Conservation (phyloP, 1,140 invertebrate genomes). For the Vanessa atalanta region DNA sequence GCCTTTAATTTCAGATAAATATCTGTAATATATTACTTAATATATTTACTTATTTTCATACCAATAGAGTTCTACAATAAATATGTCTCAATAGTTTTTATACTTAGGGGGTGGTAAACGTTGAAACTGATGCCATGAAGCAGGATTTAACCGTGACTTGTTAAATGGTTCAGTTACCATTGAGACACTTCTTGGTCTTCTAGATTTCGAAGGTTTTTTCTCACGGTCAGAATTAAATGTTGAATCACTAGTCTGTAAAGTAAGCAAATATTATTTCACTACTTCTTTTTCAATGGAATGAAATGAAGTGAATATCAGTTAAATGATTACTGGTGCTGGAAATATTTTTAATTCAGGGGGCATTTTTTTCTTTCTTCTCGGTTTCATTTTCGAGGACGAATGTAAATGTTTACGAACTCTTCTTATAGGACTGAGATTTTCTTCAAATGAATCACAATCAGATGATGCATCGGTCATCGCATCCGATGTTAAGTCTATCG, state of each 20-base stretch:
- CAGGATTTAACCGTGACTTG: slow-evolving; percentile 64
- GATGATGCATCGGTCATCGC: slow-evolving; percentile 72
- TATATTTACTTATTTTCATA: slow-evolving; percentile 21
- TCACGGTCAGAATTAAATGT: slow-evolving; percentile 75
- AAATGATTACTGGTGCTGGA: slow-evolving; percentile 68
- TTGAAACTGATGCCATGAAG: slow-evolving; percentile 74
- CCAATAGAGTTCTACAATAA: not conserved
- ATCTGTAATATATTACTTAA: slow-evolving; percentile 47
- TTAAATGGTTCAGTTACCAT: slow-evolving; percentile 75
- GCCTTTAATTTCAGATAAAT: slow-evolving; percentile 66
- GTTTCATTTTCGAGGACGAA: slow-evolving; percentile 62
- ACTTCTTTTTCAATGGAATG: too few species aligned
- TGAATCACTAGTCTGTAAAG: slow-evolving; percentile 71
- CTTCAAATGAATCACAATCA: slow-evolving; percentile 73
- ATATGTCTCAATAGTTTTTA: slow-evolving; percentile 4
- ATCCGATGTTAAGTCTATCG: slow-evolving; percentile 78
- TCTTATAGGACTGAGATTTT: slow-evolving; percentile 74
- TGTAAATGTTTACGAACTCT: slow-evolving; percentile 71
- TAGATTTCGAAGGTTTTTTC: slow-evolving; percentile 60
- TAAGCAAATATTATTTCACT: not conserved
- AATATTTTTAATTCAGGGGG: slow-evolving; percentile 82
- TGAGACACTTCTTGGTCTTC: slow-evolving; percentile 79
- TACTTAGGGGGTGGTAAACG: slow-evolving; percentile 78
- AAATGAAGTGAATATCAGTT: not conserved
- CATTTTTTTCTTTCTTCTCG: slow-evolving; percentile 79